These are phyloP conservation scores for Erebia aethiops DNA, from an alignment of 2,888 invertebrate species.

Conservation along the genomic window DNA sequence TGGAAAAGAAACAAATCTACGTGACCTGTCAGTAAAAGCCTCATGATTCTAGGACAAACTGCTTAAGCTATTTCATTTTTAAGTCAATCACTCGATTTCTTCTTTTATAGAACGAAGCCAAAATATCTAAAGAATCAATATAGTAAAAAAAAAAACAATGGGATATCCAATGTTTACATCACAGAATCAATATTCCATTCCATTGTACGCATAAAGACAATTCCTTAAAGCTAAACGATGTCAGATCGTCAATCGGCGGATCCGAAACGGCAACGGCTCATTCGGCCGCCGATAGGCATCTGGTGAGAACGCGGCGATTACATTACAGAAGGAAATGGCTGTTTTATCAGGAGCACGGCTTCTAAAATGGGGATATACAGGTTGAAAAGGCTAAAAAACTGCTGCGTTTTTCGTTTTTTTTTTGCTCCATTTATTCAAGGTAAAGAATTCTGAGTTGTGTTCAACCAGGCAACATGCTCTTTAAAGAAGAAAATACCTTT, in stretches of 20 bases:
- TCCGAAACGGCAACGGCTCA: constrained; percentile 46
- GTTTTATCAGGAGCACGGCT: constrained; percentile 65
- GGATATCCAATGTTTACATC: not conserved
- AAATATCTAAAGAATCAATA: too few species aligned
- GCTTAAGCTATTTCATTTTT: too few species aligned
- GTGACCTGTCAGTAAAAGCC: too few species aligned
- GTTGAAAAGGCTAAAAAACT: constrained; percentile 10
- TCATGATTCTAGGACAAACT: too few species aligned
- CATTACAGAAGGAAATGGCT: constrained; percentile 59
- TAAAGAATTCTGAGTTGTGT: too few species aligned
- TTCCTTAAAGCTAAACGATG: constrained; percentile 38
- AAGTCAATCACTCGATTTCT: too few species aligned
- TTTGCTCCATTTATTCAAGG: too few species aligned
- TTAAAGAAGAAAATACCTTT: too few species aligned
- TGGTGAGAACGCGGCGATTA: constrained; percentile 70
- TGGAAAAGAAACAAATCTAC: too few species aligned
- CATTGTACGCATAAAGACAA: constrained; percentile 38
- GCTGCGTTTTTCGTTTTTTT: constrained; percentile 18
- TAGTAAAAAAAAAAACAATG: too few species aligned
- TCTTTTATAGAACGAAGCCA: too few species aligned
- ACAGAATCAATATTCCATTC: constrained; percentile 31
- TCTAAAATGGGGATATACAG: constrained; percentile 45
- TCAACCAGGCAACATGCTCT: too few species aligned
- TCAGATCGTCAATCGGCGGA: constrained; percentile 39
- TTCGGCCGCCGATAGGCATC: constrained; percentile 52